phyloP scores from a whole-genome alignment of 2,888 invertebrate species.

The Osmoderma eremita region DNA sequence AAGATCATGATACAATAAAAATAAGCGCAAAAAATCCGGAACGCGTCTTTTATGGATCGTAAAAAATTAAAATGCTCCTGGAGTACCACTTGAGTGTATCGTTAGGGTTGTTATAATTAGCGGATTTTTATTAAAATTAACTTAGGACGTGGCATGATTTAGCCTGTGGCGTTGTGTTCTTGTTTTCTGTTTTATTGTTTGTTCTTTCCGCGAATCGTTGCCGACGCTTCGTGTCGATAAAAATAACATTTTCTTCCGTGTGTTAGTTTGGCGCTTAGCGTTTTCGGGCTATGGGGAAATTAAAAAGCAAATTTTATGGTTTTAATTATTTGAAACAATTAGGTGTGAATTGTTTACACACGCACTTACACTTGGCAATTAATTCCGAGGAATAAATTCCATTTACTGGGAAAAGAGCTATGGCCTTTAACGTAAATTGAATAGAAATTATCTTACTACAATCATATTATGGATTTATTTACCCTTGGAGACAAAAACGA shows the following conservation, averaged over 20 bases:
- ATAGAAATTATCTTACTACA: slow-evolving; percentile 11
- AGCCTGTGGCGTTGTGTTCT: too few relatives aligned
- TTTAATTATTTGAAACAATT: slow-evolving; percentile 22
- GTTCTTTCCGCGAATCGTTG: not conserved
- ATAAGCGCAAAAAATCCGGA: slow-evolving; percentile 49
- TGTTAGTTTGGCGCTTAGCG: slow-evolving; percentile 12
- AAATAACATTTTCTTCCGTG: slow-evolving; percentile 20
- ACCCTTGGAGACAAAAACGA: not conserved
- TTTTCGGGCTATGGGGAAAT: slow-evolving; percentile 4
- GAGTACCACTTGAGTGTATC: slow-evolving; percentile 51
- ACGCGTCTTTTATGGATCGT: slow-evolving; percentile 53
- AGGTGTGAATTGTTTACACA: not conserved
- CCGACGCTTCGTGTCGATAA: not conserved
- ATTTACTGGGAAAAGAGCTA: not conserved
- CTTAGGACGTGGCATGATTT: slow-evolving; percentile 33
- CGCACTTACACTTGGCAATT: not conserved
- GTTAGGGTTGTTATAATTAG: slow-evolving; percentile 52
- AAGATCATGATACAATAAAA: slow-evolving; percentile 50
- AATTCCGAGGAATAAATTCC: slow-evolving; percentile 3
- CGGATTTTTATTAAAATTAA: slow-evolving; percentile 43
- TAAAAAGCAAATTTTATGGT: slow-evolving; percentile 23
- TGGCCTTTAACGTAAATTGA: not conserved
- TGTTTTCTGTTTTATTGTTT: slow-evolving; percentile 36
- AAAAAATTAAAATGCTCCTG: slow-evolving; percentile 53
- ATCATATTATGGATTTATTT: slow-evolving; percentile 7